Base-by-base conservation (phyloP, 2,888 invertebrate genomes). In the Drosophila atroscutellata region DNA sequence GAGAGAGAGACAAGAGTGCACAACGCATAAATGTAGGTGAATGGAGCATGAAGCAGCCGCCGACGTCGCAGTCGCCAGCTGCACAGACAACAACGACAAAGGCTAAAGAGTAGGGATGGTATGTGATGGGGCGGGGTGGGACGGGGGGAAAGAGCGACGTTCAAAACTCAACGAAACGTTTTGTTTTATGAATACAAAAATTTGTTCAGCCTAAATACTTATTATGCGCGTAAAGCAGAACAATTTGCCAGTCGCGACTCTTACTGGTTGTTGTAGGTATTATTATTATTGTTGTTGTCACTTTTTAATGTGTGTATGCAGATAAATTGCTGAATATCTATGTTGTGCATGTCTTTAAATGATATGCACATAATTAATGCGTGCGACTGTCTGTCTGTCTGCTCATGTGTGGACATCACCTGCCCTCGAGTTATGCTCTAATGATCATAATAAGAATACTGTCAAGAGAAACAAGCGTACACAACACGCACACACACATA, bases 1-100 rank as follows among this genome's bases (percentile, higher is more conserved):
- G 60, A 69, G 74, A 72, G 74, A 81, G 78, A 82, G 77, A 71
- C 69, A 72, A 87, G 81, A 86, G 84, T 80, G 75, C 70, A 68
- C 78, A 83, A 80, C 75, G 90, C 86, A 74, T 86, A 82, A 92
- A 91, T 86, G 91, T 91, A 91, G 91, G 91, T 91, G 91, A 91
- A 88, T 91, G 86, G 91, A 92, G 91, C 91, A 87, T 85, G 89
- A 87, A 89, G 76, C 80, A 80, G 75, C 49, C 60, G 77, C 45
- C 47, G 70, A 61, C 72, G 68, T 47, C 56, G 74, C 70, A 63
- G 75, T 64, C 55, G 56, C 47, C 76, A 52, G 59, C n/a, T 24
- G 45, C 45, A 24, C 45, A 69, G 68, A 70, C 70, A 52, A 64
- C 64, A 49, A 39, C 36, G 55, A 58, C 80, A 69, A 63, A 73